Base-by-base conservation (phyloP, 2,888 invertebrate genomes). In the Ferdinandea cuprea region DNA sequence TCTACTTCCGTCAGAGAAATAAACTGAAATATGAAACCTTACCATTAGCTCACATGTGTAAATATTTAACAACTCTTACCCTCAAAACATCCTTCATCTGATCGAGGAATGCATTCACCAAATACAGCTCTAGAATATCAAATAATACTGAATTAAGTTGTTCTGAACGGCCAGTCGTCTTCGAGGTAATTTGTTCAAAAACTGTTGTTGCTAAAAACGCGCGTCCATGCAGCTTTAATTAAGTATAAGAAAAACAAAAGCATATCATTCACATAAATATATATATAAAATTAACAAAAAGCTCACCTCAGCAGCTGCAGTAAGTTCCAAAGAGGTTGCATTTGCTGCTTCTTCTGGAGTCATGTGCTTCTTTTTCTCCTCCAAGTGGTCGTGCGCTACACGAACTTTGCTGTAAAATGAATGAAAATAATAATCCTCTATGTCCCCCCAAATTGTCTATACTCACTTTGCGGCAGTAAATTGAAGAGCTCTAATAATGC, bases 271-370 rank as follows among this genome's bases (percentile, higher is more conserved):
- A 13, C 7, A 6, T 6, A 7, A 15, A 6, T 40, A n/a, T 0
- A 13, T n/a, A 15, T n/a, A 25, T 2, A 7, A 40, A 40, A 6
- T n/a, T 48, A 3, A 13, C 1, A 42, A 9, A 1, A 11, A n/a
- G n/a, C 74, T 86, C 91, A 95, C 95, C 92, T 96, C 96, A 0
- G 98, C 96, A 8, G 97, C 96, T 79, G 94, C 93, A 0, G 94
- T 93, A 11, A 98, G 92, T 88, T 96, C 95, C 37, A 98, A 95
- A 0, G 97, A 96, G 0, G 95, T 95, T 89, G 94, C 92, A 89
- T 98, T 98, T 94, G 97, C 96, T 0, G 98, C 98, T 87, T 95
- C 95, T 87, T 96, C 96, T 50, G 93, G 93, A 17, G 93, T 93
- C 0, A 92, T 71, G 7, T 93, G 87, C 1, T 97, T 96, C 72